These are phyloP conservation scores for Oceanites oceanicus DNA, from an alignment of 2,113 vertebrate genomes.

Conservation along the genomic window DNA sequence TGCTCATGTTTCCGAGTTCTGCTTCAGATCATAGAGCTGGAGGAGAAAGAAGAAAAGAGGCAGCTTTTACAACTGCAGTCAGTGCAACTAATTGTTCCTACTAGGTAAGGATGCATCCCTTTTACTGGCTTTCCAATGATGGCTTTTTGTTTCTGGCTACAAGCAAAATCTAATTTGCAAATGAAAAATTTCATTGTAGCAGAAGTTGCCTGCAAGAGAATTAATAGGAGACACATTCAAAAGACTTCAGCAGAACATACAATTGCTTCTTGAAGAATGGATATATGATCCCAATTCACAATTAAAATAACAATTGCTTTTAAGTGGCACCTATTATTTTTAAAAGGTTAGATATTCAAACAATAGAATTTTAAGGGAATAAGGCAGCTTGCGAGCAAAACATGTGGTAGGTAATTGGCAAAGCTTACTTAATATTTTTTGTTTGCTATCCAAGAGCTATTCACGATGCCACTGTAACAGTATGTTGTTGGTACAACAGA, in stretches of 20 bases:
- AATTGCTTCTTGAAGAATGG: constrained; percentile 59
- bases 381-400: constrained; percentile 54
- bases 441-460: constrained; percentile 64
- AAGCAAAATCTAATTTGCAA: constrained; percentile 76
- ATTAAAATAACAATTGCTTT: constrained; percentile 72
- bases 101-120: constrained; percentile 60
- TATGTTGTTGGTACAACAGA: constrained; percentile 65
- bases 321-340: constrained; percentile 70
- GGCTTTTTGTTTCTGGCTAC: constrained; percentile 69
- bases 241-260: constrained; percentile 31
- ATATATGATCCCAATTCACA: constrained; percentile 61
- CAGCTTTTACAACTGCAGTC: constrained; percentile 44
- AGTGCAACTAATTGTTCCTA: constrained; percentile 64
- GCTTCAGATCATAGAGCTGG: neutral
- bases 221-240: constrained; percentile 42
- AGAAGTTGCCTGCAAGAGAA: constrained; percentile 66
- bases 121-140: constrained; percentile 60
- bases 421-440: constrained; percentile 64
- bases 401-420: constrained; percentile 66
- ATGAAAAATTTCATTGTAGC: constrained; percentile 72
- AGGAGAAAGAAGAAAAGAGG: constrained; percentile 18
- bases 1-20: neutral
- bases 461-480: constrained; percentile 59
- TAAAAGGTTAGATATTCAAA: constrained; percentile 54
- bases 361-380: constrained; percentile 40